Evolutionary conservation across 2,888 invertebrate genomes (phyloP).

Genomic region (Lypha dubia): DNA sequence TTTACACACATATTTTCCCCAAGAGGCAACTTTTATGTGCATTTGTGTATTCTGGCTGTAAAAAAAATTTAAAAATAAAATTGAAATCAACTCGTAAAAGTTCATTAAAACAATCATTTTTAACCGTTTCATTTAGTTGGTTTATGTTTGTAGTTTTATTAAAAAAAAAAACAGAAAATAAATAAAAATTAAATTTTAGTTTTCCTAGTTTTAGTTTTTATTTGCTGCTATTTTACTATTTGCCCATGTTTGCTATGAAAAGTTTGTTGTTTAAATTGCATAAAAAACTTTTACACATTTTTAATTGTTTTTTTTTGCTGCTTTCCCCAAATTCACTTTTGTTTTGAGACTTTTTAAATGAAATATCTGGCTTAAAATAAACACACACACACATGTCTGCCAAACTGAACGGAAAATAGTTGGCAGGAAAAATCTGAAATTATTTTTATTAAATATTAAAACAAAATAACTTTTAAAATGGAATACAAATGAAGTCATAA

Average conservation of each 20-base stretch:
- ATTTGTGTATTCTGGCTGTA: constrained; percentile 11
- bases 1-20: constrained; percentile 1
- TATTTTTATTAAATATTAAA: constrained; percentile 18
- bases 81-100: constrained; percentile 53
- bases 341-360: constrained; percentile 63
- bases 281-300: constrained; percentile 64
- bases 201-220: constrained; percentile 56
- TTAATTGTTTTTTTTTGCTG: constrained; percentile 63
- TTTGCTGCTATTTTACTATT: constrained; percentile 46
- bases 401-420: constrained; percentile 30
- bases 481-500: constrained; percentile 10
- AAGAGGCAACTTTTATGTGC: constrained; percentile 23
- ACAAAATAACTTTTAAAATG: background rate
- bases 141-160: constrained; percentile 33
- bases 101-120: constrained; percentile 71
- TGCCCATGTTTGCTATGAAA: constrained; percentile 27
- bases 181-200: constrained; percentile 27
- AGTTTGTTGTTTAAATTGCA: constrained; percentile 63
- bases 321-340: constrained; percentile 66
- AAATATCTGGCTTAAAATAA: constrained; percentile 43
- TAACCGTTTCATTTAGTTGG: constrained; percentile 62
- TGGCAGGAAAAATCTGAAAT: constrained; percentile 26
- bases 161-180: background rate
- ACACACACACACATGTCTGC: background rate
- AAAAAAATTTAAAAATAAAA: constrained; percentile 4